Base-by-base conservation (phyloP, 2,113 vertebrate genomes). In the Beaufortia kweichowensis region DNA sequence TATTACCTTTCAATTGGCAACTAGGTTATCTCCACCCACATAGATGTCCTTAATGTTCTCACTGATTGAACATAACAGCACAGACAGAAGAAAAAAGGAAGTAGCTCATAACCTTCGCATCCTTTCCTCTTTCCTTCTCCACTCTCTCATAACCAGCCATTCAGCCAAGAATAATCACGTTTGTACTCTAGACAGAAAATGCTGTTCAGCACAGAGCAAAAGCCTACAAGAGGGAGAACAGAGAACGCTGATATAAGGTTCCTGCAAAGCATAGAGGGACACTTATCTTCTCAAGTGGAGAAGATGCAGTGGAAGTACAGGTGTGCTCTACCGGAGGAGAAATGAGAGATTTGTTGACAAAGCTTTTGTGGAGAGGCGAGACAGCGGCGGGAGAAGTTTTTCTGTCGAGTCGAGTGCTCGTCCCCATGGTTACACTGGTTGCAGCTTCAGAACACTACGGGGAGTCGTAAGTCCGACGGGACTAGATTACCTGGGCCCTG, bases 381-480 rank as follows among this genome's bases (percentile, higher is more conserved):
- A 74, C 72, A 56, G 33, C 39, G 33, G 31, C 31, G 61, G 50
- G 29, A 61, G 62, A 46, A 48, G 39, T 74, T 61, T 48, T 29
- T 7, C 39, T 48, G 57, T 75, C 61, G n/a, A 78, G 64, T 62
- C 2, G 28, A 69, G 23, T 29, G 56, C 80, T 78, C 23, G 64
- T 82, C 71, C 70, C 80, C 64, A 78, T 78, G 76, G 80, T 78
- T 75, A 82, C 76, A 69, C 26, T 64, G 48, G 63, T 81, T 68
- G 53, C 76, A n/a, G 60, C 68, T 79, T 67, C 65, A 31, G 31
- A 81, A 60, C 64, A n/a, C 46, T 15, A 43, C 69, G 19, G 75
- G 71, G 76, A 75, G 57, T 63, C 73, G 61, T 35, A 62, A 61
- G 64, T 75, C 62, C 64, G 33, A 41, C n/a, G 48, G 29, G 46